Conservation (phyloP, 2,888 invertebrate species). For the Seladonia tumulorum region DNA sequence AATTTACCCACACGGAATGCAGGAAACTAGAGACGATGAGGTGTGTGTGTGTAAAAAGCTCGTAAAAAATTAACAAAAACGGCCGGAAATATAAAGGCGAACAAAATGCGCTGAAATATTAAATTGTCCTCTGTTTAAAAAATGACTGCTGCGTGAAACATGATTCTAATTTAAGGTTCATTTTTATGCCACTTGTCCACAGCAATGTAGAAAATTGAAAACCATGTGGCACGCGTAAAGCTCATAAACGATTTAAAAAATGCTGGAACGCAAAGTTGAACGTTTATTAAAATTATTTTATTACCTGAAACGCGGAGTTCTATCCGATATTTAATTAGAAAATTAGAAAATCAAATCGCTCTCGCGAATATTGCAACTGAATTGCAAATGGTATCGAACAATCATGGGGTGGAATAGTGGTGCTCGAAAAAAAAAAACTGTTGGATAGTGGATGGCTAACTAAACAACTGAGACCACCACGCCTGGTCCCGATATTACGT, state of each 20-base stretch:
- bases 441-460: slow-evolving; percentile 9
- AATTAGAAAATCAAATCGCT: not conserved
- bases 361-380: not conserved
- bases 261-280: not conserved
- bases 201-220: not conserved
- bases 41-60: not conserved
- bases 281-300: too few species aligned
- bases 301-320: too few species aligned
- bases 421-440: not conserved
- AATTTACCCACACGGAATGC: not conserved
- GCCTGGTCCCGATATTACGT: slow-evolving; percentile 60
- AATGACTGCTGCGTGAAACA: not conserved
- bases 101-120: not conserved
- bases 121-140: not conserved
- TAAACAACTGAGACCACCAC: slow-evolving; percentile 51
- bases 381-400: not conserved
- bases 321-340: too few species aligned
- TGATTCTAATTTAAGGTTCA: not conserved
- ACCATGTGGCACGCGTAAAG: not conserved
- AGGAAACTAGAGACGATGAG: not conserved
- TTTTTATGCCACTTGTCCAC: not conserved
- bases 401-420: not conserved
- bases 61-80: not conserved
- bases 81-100: not conserved
- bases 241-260: not conserved